Base-by-base conservation (phyloP, 53 echinoderm and acorn worm species). In the Echinometra lucunter region DNA sequence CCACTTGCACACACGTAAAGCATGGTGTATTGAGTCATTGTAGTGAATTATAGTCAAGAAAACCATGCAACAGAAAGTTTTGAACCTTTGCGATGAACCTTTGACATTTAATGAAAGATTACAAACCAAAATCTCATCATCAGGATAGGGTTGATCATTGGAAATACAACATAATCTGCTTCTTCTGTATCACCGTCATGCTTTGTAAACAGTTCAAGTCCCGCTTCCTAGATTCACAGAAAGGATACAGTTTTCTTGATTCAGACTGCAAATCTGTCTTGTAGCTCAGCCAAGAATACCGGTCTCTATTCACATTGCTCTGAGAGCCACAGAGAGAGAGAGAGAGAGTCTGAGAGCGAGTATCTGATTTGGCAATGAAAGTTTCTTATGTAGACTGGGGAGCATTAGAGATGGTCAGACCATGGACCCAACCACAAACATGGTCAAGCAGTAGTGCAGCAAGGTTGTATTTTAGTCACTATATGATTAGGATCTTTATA, bases 221-320 rank as follows among this genome's bases (percentile, higher is more conserved):
- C 17, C 0, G 78, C 78, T 78, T 78, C 78, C 42, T 40, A 18
- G 63, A 35, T 78, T 78, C 78, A 78, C 9, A 23, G 78, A 40
- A 78, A 78, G 78, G 78, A 78, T 78, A 78, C 78, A 6, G 42
- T 42, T 42, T 38, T 78, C 19, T 38, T 40, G 72, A 78, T 78
- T 78, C 78, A 38, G 42, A 3, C 19, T 78, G 78, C n/a, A n/a
- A n/a, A n/a, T 78, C 78, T 78, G 21, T 42, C 42, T 40, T 78
- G 78, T 42, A 18, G 17, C 17, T 78, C 23, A 23, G 78, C 78
- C 78, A 78, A 78, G 78, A n/a, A n/a, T n/a, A n/a, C n/a, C n/a
- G n/a, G n/a, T n/a, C n/a, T n/a, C 32, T 74, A 11, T 74, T 37
- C 13, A 4, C 10, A 35, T 74, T 37, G 13, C 74, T 74, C 37